A percentile compares a stretch with the other conserved stretches of the same genome.
phyloP scores from a whole-genome alignment of 2,888 invertebrate genomes.

The Liopterus haemorrhoidalis region DNA sequence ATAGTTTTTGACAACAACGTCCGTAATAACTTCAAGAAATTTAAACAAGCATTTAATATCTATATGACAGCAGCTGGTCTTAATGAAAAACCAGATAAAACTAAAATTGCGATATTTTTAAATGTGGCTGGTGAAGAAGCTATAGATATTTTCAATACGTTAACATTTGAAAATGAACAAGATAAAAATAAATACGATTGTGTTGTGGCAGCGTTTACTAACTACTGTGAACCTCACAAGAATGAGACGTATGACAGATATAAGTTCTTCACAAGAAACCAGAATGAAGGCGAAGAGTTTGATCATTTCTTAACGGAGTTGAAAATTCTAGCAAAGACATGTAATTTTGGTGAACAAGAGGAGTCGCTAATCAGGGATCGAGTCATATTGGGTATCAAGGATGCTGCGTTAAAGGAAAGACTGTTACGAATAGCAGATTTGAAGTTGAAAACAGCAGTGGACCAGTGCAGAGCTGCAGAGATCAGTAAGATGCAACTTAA shows the following conservation, averaged over 20 bases:
- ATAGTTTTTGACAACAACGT: too few relatives aligned
- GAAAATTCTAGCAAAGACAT: conserved; percentile 2
- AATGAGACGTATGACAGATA: background rate
- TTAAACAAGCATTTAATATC: too few relatives aligned
- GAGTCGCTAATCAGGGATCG: conserved; percentile 15
- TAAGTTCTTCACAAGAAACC: conserved; percentile 1
- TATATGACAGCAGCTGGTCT: too few relatives aligned
- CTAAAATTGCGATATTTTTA: conserved; percentile 30
- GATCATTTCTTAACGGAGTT: conserved; percentile 5
- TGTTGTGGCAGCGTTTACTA: conserved; percentile 26
- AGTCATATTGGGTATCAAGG: conserved; percentile 10
- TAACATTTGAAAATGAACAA: conserved; percentile 26
- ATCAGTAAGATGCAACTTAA: background rate
- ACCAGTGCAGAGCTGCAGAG: conserved; percentile 7
- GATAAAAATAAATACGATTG: conserved; percentile 24
- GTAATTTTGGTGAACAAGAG: conserved; percentile 10
- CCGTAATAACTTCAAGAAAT: too few relatives aligned
- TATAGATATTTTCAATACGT: conserved; percentile 30
- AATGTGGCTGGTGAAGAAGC: conserved; percentile 31
- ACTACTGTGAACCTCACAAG: conserved; percentile 18
- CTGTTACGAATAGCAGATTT: conserved; percentile 9
- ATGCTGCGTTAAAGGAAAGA: conserved; percentile 11
- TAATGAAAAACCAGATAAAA: too few relatives aligned
- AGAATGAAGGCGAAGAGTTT: background rate
- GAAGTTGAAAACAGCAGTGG: background rate